phyloP scores from a whole-genome alignment of 1,140 invertebrate genomes.

The Drosophila pseudoananassae region DNA sequence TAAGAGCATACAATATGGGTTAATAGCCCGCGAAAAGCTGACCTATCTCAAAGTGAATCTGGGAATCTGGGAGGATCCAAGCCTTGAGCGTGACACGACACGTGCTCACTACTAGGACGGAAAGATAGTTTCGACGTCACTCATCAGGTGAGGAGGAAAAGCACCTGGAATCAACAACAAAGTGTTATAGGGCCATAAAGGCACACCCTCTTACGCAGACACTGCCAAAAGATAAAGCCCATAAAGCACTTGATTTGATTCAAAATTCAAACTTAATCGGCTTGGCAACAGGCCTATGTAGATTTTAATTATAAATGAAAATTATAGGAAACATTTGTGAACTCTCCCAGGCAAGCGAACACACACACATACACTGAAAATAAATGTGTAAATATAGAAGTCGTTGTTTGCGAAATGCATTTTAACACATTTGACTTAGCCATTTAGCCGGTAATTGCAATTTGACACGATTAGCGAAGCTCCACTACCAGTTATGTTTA shows the following conservation, averaged over 20 bases:
- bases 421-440: slow-evolving; percentile 19
- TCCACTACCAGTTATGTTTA: slow-evolving; percentile 12
- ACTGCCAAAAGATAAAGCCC: slow-evolving; percentile 17
- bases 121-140: slow-evolving; percentile 22
- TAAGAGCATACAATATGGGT: not conserved
- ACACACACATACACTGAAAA: not conserved
- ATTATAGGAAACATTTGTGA: slow-evolving; percentile 44
- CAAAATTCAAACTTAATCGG: not conserved
- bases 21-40: slow-evolving; percentile 6
- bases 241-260: slow-evolving; percentile 35
- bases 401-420: slow-evolving; percentile 6
- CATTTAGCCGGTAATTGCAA: slow-evolving; percentile 28
- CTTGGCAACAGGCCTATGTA: slow-evolving; percentile 5
- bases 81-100: slow-evolving; percentile 31
- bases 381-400: not conserved
- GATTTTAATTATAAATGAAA: slow-evolving; percentile 50
- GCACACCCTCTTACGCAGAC: slow-evolving; percentile 17
- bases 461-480: slow-evolving; percentile 7
- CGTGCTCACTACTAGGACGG: slow-evolving; percentile 3
- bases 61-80: too few relatives aligned
- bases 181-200: slow-evolving; percentile 19
- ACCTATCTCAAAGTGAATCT: slow-evolving; percentile 13
- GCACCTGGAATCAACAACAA: slow-evolving; percentile 16
- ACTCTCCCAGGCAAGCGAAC: slow-evolving; percentile 45
- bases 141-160: slow-evolving; percentile 47